Evolutionary conservation across 1,140 invertebrate species (phyloP).

Genomic region (Lordiphosa collinella): DNA sequence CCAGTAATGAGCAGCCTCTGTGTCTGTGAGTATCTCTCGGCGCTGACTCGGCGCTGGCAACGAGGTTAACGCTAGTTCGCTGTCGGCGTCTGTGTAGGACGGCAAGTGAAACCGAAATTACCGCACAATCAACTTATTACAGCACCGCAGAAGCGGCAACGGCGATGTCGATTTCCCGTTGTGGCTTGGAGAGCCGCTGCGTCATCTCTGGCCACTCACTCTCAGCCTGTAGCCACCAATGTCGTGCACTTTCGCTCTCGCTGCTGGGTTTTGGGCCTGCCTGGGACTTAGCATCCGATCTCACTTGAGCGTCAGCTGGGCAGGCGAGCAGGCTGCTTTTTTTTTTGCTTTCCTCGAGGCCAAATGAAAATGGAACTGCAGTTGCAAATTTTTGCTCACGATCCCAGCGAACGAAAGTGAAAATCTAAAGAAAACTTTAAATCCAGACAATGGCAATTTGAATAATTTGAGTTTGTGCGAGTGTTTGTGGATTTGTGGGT

Average conservation of each 20-base stretch:
- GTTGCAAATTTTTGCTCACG: slow-evolving; percentile 50
- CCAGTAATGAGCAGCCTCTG: slow-evolving; percentile 56
- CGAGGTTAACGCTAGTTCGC: slow-evolving; percentile 27
- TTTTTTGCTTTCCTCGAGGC: slow-evolving; percentile 38
- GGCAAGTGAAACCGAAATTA: slow-evolving; percentile 78
- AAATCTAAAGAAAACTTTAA: slow-evolving; percentile 56
- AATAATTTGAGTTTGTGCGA: slow-evolving; percentile 61
- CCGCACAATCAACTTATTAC: slow-evolving; percentile 79
- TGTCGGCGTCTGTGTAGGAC: slow-evolving; percentile 40
- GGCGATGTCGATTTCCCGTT: slow-evolving; percentile 56
- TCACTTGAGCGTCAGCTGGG: slow-evolving; percentile 59
- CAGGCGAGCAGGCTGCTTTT: slow-evolving; percentile 45
- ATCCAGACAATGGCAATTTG: slow-evolving; percentile 70
- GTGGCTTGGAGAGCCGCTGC: slow-evolving; percentile 40
- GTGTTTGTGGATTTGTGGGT: slow-evolving; percentile 39
- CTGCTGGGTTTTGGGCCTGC: slow-evolving; percentile 27
- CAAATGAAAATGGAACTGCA: slow-evolving; percentile 27
- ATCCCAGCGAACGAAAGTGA: slow-evolving; percentile 52
- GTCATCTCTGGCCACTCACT: slow-evolving; percentile 16
- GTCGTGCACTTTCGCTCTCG: slow-evolving; percentile 75
- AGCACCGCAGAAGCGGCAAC: slow-evolving; percentile 37
- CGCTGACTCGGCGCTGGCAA: neutral
- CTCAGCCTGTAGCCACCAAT: slow-evolving; percentile 19
- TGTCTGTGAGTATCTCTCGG: slow-evolving; percentile 4
- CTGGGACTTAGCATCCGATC: slow-evolving; percentile 15